Percentiles rank a stretch among this genome's conserved stretches.
These are phyloP conservation scores for Ferrisia virgata DNA, from an alignment of 2,888 invertebrate genomes.

Conservation along the genomic window DNA sequence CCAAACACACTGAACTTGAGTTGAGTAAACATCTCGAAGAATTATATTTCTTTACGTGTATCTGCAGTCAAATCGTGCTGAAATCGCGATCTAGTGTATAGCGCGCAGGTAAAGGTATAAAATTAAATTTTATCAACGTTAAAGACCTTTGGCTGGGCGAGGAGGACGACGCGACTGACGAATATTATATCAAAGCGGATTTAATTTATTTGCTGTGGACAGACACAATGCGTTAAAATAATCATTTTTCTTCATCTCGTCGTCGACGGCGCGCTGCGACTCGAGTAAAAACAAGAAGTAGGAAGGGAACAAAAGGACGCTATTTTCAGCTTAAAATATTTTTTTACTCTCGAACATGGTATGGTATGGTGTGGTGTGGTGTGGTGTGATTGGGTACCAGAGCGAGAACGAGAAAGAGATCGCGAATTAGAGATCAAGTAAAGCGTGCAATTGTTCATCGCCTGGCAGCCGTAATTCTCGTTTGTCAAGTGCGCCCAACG, in stretches of 20 bases:
- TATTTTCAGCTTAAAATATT: not conserved
- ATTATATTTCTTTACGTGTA: too few relatives aligned
- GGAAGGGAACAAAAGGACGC: too few relatives aligned
- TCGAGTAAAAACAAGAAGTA: too few relatives aligned
- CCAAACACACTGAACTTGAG: too few relatives aligned
- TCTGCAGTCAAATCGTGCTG: too few relatives aligned
- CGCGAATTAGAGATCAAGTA: not conserved
- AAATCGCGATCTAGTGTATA: too few relatives aligned
- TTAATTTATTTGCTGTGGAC: not conserved
- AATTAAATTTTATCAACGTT: too few relatives aligned
- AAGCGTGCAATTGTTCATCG: slow-evolving; percentile 10
- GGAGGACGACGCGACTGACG: too few relatives aligned
- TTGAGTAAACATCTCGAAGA: too few relatives aligned
- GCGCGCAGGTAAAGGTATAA: too few relatives aligned
- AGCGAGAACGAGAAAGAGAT: not conserved
- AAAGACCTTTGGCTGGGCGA: too few relatives aligned
- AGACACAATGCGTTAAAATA: not conserved
- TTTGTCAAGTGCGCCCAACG: not conserved
- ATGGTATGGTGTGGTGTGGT: not conserved
- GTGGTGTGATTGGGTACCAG: not conserved
- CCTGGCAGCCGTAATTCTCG: not conserved
- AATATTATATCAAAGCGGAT: not conserved
- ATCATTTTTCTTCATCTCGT: not conserved
- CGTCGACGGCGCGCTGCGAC: not conserved
- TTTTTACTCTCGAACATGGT: not conserved